These are phyloP conservation scores for Heliconius aoede DNA, from an alignment of 2,888 invertebrate genomes.

Conservation along the genomic window DNA sequence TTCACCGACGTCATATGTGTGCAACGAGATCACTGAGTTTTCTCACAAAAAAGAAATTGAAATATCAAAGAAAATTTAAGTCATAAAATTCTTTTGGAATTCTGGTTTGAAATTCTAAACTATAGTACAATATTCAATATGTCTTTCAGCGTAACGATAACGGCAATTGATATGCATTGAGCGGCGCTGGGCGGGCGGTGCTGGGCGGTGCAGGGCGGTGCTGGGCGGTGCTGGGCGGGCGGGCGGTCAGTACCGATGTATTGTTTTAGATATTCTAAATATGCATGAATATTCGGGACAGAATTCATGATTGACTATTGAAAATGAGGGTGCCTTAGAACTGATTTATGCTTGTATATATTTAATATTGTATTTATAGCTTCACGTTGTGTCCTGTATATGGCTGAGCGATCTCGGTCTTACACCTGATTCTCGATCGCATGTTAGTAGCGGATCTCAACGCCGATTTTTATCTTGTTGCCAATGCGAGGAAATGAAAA, in stretches of 20 bases:
- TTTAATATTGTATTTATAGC: too few species aligned
- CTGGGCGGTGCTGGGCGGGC: neutral
- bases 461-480: too few species aligned
- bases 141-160: constrained; percentile 17
- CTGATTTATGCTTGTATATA: neutral
- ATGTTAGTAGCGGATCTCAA: too few species aligned
- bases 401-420: too few species aligned
- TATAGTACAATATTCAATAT: constrained; percentile 14
- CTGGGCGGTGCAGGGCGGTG: too few species aligned
- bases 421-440: too few species aligned
- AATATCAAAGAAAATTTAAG: constrained; percentile 1
- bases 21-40: neutral
- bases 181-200: neutral
- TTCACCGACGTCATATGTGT: too few species aligned
- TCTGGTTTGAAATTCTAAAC: neutral
- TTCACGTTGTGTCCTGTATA: too few species aligned
- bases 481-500: too few species aligned
- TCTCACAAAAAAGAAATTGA: neutral
- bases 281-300: neutral
- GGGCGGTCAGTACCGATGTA: neutral
- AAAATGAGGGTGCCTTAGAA: neutral
- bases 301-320: neutral
- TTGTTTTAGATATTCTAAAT: constrained; percentile 9
- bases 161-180: constrained; percentile 18
- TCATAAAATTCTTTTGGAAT: constrained; percentile 8